Conservation (phyloP, 2,797 vertebrate species). For the Phataginus tetradactyla region DNA sequence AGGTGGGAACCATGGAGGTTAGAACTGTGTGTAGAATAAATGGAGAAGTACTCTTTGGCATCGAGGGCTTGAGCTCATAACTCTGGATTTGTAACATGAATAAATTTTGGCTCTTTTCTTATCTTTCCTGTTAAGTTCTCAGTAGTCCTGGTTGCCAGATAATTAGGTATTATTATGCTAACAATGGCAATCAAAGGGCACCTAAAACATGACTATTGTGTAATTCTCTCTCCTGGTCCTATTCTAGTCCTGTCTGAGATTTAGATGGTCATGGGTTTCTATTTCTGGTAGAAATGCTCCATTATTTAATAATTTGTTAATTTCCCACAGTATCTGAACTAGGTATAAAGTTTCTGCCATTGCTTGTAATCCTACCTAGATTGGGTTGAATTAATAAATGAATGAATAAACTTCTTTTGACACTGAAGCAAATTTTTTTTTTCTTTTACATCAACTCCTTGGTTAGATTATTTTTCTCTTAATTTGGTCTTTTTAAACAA, state of each 20-base stretch:
- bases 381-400: background rate
- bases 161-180: background rate
- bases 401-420: constrained; percentile 19
- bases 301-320: constrained; percentile 36
- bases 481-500: background rate
- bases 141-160: background rate
- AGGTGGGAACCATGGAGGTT: background rate
- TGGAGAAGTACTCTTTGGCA: background rate
- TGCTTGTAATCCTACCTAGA: background rate
- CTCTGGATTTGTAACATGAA: background rate
- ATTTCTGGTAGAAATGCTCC: background rate
- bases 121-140: background rate
- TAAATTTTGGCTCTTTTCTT: background rate
- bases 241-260: background rate
- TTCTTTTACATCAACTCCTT: background rate
- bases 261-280: background rate
- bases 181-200: background rate
- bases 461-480: background rate
- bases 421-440: background rate
- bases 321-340: background rate
- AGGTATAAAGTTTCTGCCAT: background rate
- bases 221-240: background rate
- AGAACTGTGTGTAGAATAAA: background rate
- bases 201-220: background rate
- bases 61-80: background rate